Conservation (phyloP, 2,113 vertebrate species). For the Apistogramma diplotaenia region DNA sequence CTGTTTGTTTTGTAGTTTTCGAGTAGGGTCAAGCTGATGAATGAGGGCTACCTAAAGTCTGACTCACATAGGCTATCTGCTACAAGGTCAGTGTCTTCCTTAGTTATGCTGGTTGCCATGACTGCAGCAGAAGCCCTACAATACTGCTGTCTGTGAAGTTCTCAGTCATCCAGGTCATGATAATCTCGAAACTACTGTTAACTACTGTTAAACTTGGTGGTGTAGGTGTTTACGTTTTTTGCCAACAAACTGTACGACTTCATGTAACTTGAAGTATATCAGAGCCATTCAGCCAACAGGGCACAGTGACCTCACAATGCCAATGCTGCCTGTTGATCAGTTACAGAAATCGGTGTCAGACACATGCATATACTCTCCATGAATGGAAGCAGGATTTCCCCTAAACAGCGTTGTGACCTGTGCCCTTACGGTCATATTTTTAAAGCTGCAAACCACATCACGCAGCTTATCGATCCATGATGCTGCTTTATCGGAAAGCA, state of each 20-base stretch:
- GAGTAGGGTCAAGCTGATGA: background rate
- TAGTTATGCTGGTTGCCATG: too few species aligned
- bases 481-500: too few species aligned
- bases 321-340: background rate
- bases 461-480: background rate
- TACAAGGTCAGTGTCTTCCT: background rate
- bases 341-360: background rate
- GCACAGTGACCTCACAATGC: background rate
- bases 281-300: too few species aligned
- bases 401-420: background rate
- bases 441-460: background rate
- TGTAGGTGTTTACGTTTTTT: too few species aligned
- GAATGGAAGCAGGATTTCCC: background rate
- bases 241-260: too few species aligned
- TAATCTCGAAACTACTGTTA: too few species aligned
- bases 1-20: too few species aligned
- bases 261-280: too few species aligned
- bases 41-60: background rate
- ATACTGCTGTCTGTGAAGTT: too few species aligned
- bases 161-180: too few species aligned
- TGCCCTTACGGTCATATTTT: background rate
- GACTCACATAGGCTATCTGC: background rate
- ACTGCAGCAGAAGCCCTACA: too few species aligned
- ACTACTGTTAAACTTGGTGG: too few species aligned
- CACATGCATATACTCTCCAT: background rate